These are phyloP conservation scores for Hoplodrina blanda DNA, from an alignment of 2,888 invertebrate species.

Conservation along the genomic window DNA sequence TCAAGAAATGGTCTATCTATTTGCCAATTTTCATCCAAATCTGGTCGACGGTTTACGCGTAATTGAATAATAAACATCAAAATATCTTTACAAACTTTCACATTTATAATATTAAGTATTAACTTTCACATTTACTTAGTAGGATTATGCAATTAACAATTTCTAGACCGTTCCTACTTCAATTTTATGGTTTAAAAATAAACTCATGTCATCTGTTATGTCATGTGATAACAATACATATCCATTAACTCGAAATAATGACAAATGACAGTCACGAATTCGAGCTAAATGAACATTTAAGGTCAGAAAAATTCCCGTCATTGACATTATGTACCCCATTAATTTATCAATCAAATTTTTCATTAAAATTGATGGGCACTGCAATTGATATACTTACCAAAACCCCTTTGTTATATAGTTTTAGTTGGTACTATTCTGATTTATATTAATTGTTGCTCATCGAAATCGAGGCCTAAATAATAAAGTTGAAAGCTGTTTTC, in stretches of 20 bases:
- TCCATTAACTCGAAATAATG: conserved; percentile 11
- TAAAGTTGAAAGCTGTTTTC: background rate
- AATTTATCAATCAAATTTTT: conserved; percentile 13
- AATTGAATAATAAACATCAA: too few relatives aligned
- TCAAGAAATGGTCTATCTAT: too few relatives aligned
- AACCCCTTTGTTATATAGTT: conserved; percentile 14
- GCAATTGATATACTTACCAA: conserved; percentile 2
- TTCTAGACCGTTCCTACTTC: too few relatives aligned
- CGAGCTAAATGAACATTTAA: background rate
- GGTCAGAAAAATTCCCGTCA: background rate
- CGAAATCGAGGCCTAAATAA: conserved; percentile 24
- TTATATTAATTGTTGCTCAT: conserved; percentile 27
- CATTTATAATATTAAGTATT: too few relatives aligned
- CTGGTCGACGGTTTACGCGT: too few relatives aligned
- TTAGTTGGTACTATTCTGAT: conserved; percentile 26
- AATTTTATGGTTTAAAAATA: too few relatives aligned
- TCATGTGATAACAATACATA: conserved; percentile 5
- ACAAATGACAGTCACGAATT: background rate
- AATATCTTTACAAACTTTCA: too few relatives aligned
- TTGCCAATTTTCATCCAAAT: too few relatives aligned
- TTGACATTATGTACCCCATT: conserved; percentile 20
- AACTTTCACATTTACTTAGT: too few relatives aligned
- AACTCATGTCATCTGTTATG: background rate
- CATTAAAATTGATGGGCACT: conserved; percentile 30
- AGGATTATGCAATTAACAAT: too few relatives aligned